A percentile compares a stretch with the other conserved stretches of the same genome.
These are phyloP conservation scores for Apamea epomidion DNA, from an alignment of 2,888 invertebrate species.

Conservation along the genomic window DNA sequence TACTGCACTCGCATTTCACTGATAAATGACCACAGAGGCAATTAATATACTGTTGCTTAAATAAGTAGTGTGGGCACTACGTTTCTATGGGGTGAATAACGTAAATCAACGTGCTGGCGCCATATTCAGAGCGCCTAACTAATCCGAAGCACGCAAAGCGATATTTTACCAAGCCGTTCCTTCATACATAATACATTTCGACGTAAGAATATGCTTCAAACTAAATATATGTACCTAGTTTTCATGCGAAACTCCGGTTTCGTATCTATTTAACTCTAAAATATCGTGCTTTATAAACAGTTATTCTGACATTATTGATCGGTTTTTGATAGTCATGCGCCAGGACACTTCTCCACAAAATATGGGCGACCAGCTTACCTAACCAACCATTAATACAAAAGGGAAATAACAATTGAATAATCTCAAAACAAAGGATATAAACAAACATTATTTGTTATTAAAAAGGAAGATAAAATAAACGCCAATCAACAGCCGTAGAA, in stretches of 20 bases:
- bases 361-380: conserved; percentile 12
- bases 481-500: conserved; percentile 57
- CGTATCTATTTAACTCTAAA: conserved; percentile 34
- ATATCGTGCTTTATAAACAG: conserved; percentile 30
- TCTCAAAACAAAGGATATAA: conserved; percentile 29
- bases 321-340: conserved; percentile 46
- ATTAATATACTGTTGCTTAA: conserved; percentile 51
- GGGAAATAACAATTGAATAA: conserved; percentile 28
- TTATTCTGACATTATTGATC: conserved; percentile 52
- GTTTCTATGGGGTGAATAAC: conserved; percentile 53
- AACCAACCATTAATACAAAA: conserved; percentile 39
- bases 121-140: conserved; percentile 75
- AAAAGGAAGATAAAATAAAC: conserved; percentile 52
- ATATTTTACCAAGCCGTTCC: conserved; percentile 79
- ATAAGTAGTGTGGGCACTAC: conserved; percentile 42
- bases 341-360: conserved; percentile 27
- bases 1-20: conserved; percentile 37
- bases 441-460: conserved; percentile 36
- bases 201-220: conserved; percentile 71
- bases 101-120: conserved; percentile 70
- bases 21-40: conserved; percentile 28
- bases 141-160: conserved; percentile 82
- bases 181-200: conserved; percentile 75
- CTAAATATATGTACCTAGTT: conserved; percentile 65
- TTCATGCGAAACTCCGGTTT: conserved; percentile 59